Percentiles rank a stretch among this genome's conserved stretches.
Conservation (phyloP, 2,797 vertebrate genomes). For the Acipenser oxyrinchus region DNA sequence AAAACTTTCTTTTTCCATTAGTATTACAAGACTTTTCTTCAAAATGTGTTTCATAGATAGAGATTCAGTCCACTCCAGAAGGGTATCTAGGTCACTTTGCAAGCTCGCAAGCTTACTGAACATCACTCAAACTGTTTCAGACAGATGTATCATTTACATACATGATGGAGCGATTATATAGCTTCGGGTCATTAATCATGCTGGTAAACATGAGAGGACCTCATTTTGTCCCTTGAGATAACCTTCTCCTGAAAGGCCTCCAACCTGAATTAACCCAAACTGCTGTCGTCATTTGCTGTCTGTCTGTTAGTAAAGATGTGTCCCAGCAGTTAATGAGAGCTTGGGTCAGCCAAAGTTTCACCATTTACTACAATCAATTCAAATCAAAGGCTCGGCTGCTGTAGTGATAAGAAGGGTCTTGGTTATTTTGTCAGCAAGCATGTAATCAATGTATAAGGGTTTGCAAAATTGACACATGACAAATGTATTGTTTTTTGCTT, state of each 20-base stretch:
- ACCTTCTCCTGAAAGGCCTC: slow-evolving; percentile 42
- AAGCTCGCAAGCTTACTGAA: slow-evolving; percentile 23
- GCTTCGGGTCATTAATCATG: slow-evolving; percentile 60
- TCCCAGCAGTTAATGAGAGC: neutral
- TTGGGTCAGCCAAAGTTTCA: neutral
- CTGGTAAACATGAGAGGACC: slow-evolving; percentile 32
- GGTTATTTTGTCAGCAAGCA: no score
- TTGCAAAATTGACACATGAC: no score
- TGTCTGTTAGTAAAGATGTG: slow-evolving; percentile 20
- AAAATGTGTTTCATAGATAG: slow-evolving; percentile 16
- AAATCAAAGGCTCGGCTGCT: neutral
- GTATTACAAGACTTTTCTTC: slow-evolving; percentile 5
- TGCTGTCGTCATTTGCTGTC: slow-evolving; percentile 13
- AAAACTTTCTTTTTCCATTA: slow-evolving; percentile 2
- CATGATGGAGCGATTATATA: slow-evolving; percentile 64
- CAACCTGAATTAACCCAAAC: slow-evolving; percentile 39
- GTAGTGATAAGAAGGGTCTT: neutral
- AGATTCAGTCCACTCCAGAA: slow-evolving; percentile 11
- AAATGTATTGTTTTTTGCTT: no score
- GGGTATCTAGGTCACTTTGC: slow-evolving; percentile 25
- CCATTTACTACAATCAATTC: neutral
- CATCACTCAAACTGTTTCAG: slow-evolving; percentile 56
- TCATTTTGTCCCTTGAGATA: slow-evolving; percentile 31
- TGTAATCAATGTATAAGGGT: no score
- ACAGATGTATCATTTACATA: slow-evolving; percentile 61